Evolutionary conservation across 2,113 vertebrate species (phyloP).

Genomic region (Arvicanthis niloticus): DNA sequence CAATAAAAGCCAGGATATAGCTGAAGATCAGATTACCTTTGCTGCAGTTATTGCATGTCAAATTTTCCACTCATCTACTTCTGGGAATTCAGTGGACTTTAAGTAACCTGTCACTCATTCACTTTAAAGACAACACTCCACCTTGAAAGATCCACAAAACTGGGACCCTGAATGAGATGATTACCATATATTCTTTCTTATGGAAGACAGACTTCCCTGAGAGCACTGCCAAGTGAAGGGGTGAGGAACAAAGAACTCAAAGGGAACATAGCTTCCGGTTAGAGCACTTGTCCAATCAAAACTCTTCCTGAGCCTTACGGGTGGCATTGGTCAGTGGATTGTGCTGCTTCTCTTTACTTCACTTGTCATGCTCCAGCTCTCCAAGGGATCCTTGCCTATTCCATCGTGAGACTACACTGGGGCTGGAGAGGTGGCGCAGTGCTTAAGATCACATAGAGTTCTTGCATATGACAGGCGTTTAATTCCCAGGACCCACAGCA

Average conservation of each 20-base stretch:
- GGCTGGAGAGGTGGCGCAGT: background rate
- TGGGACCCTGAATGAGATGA: slow-evolving; percentile 11
- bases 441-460: background rate
- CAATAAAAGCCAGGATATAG: background rate
- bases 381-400: background rate
- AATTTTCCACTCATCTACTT: no score
- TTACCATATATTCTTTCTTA: slow-evolving; percentile 48
- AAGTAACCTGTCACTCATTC: slow-evolving; percentile 66
- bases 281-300: background rate
- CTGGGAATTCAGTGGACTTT: background rate
- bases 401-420: background rate
- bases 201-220: slow-evolving; percentile 73
- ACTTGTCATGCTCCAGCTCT: background rate
- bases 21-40: background rate
- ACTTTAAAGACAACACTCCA: background rate
- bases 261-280: background rate
- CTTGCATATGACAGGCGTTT: background rate
- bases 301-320: background rate
- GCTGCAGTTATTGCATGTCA: background rate
- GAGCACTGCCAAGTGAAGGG: background rate
- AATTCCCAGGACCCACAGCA: background rate
- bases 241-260: background rate
- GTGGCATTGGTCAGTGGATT: background rate
- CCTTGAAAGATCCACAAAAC: background rate
- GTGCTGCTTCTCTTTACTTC: background rate